Evolutionary conservation across 2,113 vertebrate genomes (phyloP).

Genomic region (Silurus asotus): DNA sequence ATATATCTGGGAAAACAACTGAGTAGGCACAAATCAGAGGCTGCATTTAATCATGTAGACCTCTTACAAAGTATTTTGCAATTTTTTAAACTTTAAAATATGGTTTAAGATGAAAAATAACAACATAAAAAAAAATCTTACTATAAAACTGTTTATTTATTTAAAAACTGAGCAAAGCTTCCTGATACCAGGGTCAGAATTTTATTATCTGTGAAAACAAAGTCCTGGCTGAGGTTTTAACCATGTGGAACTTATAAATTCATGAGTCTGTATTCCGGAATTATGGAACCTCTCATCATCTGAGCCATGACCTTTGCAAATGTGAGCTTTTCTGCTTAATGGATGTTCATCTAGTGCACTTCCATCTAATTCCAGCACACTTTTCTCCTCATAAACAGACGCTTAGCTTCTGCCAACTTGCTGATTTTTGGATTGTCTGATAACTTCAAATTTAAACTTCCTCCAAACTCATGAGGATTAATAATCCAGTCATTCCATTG

Average conservation of each 20-base stretch:
- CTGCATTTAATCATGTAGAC: too few relatives aligned
- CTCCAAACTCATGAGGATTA: conserved; percentile 22
- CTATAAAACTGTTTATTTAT: neutral
- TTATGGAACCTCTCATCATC: neutral
- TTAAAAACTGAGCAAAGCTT: neutral
- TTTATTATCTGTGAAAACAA: conserved; percentile 4
- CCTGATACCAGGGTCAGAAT: conserved; percentile 13
- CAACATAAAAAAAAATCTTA: neutral
- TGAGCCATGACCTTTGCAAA: neutral
- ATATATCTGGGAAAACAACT: too few relatives aligned
- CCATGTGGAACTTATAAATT: neutral
- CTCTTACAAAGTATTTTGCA: too few relatives aligned
- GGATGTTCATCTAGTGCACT: conserved; percentile 10
- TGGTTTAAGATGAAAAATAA: neutral
- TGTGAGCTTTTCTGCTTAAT: conserved; percentile 20
- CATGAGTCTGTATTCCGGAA: neutral
- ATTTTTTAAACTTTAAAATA: neutral
- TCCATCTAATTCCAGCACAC: neutral
- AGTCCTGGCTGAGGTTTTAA: conserved; percentile 1
- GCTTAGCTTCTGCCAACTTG: conserved; percentile 13
- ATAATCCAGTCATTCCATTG: neutral
- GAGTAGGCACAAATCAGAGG: too few relatives aligned
- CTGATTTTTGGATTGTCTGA: neutral
- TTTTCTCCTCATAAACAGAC: conserved; percentile 13
- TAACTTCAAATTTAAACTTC: neutral